phyloP scores from a whole-genome alignment of 2,888 invertebrate species.

The Noctua fimbriata region DNA sequence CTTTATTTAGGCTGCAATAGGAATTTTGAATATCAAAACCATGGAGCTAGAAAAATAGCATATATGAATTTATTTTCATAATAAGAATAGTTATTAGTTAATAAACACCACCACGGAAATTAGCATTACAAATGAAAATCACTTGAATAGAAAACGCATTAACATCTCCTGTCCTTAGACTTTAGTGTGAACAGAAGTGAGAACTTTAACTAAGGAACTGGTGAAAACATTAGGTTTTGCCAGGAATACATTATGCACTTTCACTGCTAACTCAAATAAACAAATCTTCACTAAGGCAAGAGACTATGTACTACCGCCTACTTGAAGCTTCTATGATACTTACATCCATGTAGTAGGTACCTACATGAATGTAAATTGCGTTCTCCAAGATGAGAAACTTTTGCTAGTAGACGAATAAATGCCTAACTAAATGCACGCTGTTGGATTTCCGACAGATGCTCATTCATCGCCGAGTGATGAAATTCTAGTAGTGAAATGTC shows the following conservation, averaged over 20 bases:
- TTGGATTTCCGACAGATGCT: background rate
- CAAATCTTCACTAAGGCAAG: background rate
- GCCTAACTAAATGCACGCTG: background rate
- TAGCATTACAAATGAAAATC: conserved; percentile 22
- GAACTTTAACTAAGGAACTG: background rate
- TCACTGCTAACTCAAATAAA: background rate
- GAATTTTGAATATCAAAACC: conserved; percentile 17
- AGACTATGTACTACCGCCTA: background rate
- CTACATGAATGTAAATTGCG: background rate
- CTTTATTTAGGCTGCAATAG: background rate
- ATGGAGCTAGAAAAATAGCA: background rate
- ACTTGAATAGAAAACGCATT: conserved; percentile 19
- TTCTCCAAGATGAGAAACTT: background rate
- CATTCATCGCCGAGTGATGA: background rate
- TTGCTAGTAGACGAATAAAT: background rate
- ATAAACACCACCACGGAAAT: background rate
- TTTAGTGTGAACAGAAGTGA: background rate
- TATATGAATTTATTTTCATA: background rate
- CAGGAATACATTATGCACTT: conserved; percentile 30
- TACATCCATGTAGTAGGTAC: background rate
- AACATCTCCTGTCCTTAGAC: background rate
- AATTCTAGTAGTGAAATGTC: background rate
- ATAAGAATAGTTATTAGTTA: background rate
- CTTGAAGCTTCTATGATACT: background rate
- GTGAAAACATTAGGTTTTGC: conserved; percentile 15